Percentiles rank a stretch among this genome's conserved stretches.
phyloP scores from a whole-genome alignment of 2,888 invertebrate genomes.

The Heliconius sara region DNA sequence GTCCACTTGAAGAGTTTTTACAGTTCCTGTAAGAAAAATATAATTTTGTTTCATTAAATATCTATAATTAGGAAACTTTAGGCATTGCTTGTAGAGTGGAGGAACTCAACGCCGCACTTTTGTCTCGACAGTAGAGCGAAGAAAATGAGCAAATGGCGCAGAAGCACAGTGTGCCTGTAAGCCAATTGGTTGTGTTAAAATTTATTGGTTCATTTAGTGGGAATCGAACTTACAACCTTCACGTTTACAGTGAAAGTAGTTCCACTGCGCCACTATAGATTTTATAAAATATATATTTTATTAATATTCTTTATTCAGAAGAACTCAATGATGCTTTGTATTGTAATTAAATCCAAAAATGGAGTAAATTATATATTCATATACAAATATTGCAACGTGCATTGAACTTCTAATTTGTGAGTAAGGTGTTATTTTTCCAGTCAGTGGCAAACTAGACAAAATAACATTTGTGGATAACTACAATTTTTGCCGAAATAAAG shows the following conservation, averaged over 20 bases:
- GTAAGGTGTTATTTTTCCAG: too few species aligned
- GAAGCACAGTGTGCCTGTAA: too few species aligned
- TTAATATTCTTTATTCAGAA: not conserved
- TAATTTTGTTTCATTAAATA: not conserved
- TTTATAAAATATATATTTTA: not conserved
- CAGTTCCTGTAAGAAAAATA: constrained; percentile 81
- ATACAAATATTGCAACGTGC: constrained; percentile 1
- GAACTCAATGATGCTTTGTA: not conserved
- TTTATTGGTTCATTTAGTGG: not conserved
- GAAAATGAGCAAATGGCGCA: too few species aligned
- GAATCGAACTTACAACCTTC: not conserved
- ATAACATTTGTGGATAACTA: too few species aligned
- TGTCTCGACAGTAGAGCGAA: not conserved
- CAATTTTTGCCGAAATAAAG: too few species aligned
- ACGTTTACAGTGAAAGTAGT: not conserved
- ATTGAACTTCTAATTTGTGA: not conserved
- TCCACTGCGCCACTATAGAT: not conserved
- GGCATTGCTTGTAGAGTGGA: not conserved
- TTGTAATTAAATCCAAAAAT: not conserved
- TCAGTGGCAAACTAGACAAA: too few species aligned
- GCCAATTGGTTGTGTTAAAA: not conserved
- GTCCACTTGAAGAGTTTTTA: constrained; percentile 97
- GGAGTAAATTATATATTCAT: not conserved
- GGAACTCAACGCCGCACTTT: not conserved
- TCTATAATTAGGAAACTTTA: too few species aligned